phyloP scores from a whole-genome alignment of 1,140 invertebrate species.

The Drosophila punjabiensis region DNA sequence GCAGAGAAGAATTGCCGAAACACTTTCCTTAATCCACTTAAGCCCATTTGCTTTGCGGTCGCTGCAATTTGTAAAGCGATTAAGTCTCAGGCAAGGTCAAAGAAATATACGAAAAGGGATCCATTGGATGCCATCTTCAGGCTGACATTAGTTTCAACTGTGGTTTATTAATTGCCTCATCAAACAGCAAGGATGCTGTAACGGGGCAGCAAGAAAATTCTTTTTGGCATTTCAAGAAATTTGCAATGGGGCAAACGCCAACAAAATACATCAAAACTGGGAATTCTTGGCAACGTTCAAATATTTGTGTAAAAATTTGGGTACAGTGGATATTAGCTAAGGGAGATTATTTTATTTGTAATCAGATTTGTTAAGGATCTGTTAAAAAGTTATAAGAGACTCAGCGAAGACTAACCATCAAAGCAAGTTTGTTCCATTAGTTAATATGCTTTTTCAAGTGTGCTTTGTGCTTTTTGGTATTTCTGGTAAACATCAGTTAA shows the following conservation, averaged over 20 bases:
- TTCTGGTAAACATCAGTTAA: not conserved
- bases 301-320: constrained; percentile 37
- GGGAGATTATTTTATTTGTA: not conserved
- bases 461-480: not conserved
- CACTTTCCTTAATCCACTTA: constrained; percentile 79
- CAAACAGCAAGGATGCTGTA: constrained; percentile 10
- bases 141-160: constrained; percentile 16
- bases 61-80: constrained; percentile 37
- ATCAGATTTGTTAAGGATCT: not conserved
- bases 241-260: constrained; percentile 44
- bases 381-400: no score
- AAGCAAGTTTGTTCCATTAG: not conserved
- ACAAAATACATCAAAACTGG: constrained; percentile 69
- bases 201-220: constrained; percentile 16
- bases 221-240: constrained; percentile 37
- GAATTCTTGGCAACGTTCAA: constrained; percentile 69
- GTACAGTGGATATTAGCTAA: constrained; percentile 4
- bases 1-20: constrained; percentile 31
- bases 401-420: not conserved
- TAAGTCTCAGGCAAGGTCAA: constrained; percentile 39
- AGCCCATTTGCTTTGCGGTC: constrained; percentile 37
- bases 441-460: not conserved
- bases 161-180: constrained; percentile 18
- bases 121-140: constrained; percentile 5
- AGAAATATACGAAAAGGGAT: not conserved